Evolutionary conservation across 2,113 vertebrate species (phyloP), one percentile per base, ranked within the genome.

Genomic region (Panthera leo): DNA sequence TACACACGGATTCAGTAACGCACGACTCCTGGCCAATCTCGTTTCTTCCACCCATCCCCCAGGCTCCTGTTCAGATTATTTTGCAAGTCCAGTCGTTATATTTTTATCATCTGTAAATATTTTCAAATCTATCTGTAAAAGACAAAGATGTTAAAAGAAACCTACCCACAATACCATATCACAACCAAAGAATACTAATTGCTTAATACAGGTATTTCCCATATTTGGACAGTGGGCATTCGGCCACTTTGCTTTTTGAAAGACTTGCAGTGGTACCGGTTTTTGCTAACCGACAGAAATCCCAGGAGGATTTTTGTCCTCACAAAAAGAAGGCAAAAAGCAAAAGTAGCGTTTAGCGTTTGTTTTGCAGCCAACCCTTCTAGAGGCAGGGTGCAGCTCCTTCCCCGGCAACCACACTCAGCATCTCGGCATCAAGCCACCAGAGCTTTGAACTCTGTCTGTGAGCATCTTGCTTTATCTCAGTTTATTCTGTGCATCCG

Each of bases 31-130:
- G 73, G 25, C n/a, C 39, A 70, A 19, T 29, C 65, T 96, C 11
- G 0, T 82, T 65, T 51, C 55, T 45, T n/a, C 31, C 10, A 51
- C 25, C n/a, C 13, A 3, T 42, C 2, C 31, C 55, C 21, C 63
- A 58, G 27, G 39, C 15, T 19, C 34, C 45, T 34, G 58, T 89
- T 95, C 48, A 89, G 65, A 90, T 87, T 90, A 89, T 97, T 75
- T 87, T 78, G 55, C 48, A 89, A 96, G 71, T 90, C 31, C 68
- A 92, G 90, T 83, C n/a, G 68, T 90, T 95, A 4, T 58, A 13
- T 91, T 7, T 12, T 93, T 82, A 71, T 65, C 39, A 83, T 73
- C 21, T 53, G 31, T 71, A 97, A 94, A 55, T 84, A 75, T 73
- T 89, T 93, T 61, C 68, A 65, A 53, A 5, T 27, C 21, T 42